Evolutionary conservation across 2,113 vertebrate species (phyloP).

Genomic region (Oreotrochilus melanogaster): DNA sequence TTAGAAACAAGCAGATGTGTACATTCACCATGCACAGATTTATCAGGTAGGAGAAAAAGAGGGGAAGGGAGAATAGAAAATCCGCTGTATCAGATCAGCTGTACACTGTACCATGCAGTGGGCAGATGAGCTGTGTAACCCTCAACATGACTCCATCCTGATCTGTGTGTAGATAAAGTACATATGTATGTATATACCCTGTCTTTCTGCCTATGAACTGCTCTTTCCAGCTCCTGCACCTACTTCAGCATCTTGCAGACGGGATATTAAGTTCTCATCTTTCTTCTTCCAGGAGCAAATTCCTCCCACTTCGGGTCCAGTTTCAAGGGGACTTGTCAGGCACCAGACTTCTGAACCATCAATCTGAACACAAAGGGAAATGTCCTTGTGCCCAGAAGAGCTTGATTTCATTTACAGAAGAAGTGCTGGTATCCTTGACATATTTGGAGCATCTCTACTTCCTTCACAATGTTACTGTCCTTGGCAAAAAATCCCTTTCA

Average conservation of each 20-base stretch:
- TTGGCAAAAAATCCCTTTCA: conserved; percentile 2
- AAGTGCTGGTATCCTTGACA: conserved; percentile 4
- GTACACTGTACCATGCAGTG: not conserved
- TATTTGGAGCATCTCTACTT: not conserved
- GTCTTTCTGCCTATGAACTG: not conserved
- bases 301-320: not conserved
- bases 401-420: not conserved
- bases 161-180: not conserved
- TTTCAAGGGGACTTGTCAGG: not conserved
- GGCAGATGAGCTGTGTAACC: not conserved
- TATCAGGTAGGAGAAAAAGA: not conserved
- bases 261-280: not conserved
- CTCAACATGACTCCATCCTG: not conserved
- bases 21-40: not conserved
- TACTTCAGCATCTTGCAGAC: not conserved
- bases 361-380: not conserved
- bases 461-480: not conserved
- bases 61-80: not conserved
- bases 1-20: not conserved
- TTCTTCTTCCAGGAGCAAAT: not conserved
- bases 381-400: not conserved
- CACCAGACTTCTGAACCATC: not conserved
- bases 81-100: not conserved
- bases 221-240: not conserved
- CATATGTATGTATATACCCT: not conserved